These are phyloP conservation scores for Rhorus exstirpatorius DNA, from an alignment of 2,888 invertebrate genomes.

Conservation along the genomic window DNA sequence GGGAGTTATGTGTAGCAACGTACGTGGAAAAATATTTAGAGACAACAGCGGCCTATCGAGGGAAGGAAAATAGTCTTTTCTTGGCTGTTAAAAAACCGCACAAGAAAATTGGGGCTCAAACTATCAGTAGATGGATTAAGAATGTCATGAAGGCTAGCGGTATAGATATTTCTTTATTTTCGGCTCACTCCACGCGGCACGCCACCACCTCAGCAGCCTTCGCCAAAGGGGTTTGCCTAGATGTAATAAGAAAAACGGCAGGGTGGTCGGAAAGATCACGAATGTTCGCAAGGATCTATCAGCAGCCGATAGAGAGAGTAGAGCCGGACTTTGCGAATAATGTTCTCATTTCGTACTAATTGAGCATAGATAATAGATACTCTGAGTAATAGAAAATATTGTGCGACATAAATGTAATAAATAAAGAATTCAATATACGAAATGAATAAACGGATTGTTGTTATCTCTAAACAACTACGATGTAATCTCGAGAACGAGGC, in stretches of 20 bases:
- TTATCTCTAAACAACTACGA: too few species aligned
- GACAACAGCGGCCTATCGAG: background rate
- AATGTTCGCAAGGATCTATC: slow-evolving; percentile 19
- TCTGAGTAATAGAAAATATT: too few species aligned
- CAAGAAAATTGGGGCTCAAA: slow-evolving; percentile 6
- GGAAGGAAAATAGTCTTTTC: slow-evolving; percentile 6
- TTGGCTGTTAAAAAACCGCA: slow-evolving; percentile 5
- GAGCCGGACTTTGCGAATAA: background rate
- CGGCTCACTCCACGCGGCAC: slow-evolving; percentile 30
- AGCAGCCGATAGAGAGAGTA: slow-evolving; percentile 3
- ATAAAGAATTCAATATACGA: too few species aligned
- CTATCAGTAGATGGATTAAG: slow-evolving; percentile 16
- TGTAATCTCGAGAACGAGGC: too few species aligned
- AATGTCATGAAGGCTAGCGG: slow-evolving; percentile 18
- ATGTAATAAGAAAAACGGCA: background rate
- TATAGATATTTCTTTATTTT: background rate
- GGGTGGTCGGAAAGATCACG: slow-evolving; percentile 6
- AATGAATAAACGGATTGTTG: too few species aligned
- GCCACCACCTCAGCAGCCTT: slow-evolving; percentile 26
- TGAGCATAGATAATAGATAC: too few species aligned
- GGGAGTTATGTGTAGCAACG: slow-evolving; percentile 13
- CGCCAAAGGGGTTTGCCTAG: slow-evolving; percentile 11
- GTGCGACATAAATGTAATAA: too few species aligned
- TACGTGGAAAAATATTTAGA: slow-evolving; percentile 4
- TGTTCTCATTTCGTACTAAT: too few species aligned